These are phyloP conservation scores for Megalops cyprinoides DNA, from an alignment of 2,797 vertebrate species.

Conservation along the genomic window DNA sequence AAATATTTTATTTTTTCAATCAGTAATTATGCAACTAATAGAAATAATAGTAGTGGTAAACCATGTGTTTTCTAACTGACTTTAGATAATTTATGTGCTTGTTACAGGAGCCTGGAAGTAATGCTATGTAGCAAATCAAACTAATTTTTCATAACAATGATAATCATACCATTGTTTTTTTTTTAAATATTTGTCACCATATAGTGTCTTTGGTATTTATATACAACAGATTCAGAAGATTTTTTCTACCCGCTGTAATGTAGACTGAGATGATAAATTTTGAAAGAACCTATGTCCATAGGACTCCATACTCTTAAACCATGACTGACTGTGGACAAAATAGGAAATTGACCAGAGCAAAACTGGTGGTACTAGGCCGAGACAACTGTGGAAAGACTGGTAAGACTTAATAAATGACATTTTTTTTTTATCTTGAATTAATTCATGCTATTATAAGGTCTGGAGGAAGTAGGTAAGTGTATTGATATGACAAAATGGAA, in stretches of 20 bases:
- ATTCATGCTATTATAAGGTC: neutral
- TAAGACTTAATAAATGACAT: slow-evolving; percentile 25
- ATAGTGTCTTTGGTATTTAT: too few relatives aligned
- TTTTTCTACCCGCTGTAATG: neutral
- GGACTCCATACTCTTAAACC: neutral
- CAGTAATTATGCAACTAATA: too few relatives aligned
- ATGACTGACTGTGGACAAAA: slow-evolving; percentile 46
- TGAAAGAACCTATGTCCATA: neutral
- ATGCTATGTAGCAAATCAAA: too few relatives aligned
- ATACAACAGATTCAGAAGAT: too few relatives aligned
- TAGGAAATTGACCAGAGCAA: slow-evolving; percentile 50
- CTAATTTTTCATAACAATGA: too few relatives aligned
- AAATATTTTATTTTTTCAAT: too few relatives aligned
- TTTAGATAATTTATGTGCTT: too few relatives aligned
- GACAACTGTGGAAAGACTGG: slow-evolving; percentile 61
- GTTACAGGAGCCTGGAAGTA: too few relatives aligned
- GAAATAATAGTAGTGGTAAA: too few relatives aligned
- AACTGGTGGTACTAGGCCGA: slow-evolving; percentile 54
- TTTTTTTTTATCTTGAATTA: neutral
- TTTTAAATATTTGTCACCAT: too few relatives aligned
- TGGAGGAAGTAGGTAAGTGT: neutral
- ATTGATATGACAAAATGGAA: neutral
- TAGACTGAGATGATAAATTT: neutral
- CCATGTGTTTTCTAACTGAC: too few relatives aligned
- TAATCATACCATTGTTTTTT: too few relatives aligned